phyloP scores from a whole-genome alignment of 1,140 invertebrate genomes.

The Nephotettix cincticeps region DNA sequence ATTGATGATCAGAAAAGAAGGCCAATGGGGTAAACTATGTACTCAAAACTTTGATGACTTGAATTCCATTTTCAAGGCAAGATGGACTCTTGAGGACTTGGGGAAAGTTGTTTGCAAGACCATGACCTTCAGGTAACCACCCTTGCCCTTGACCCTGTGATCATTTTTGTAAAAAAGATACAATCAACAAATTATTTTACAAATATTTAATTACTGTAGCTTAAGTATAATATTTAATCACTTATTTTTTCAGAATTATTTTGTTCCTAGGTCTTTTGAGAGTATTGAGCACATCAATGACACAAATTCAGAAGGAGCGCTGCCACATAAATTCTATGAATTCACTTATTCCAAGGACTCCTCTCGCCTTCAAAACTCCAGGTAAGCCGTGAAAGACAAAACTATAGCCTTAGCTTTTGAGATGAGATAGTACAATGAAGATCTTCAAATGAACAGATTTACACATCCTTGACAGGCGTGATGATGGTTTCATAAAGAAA shows the following conservation, averaged over 20 bases:
- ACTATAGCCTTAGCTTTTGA: no score
- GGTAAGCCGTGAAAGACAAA: no score
- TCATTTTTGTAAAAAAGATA: no score
- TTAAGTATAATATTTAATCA: no score
- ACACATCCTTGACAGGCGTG: neutral
- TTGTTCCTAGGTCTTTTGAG: neutral
- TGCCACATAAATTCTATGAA: neutral
- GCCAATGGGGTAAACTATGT: slow-evolving; percentile 77
- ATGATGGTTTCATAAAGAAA: no score
- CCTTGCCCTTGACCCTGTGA: no score
- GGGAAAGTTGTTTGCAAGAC: slow-evolving; percentile 74
- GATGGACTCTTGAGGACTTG: slow-evolving; percentile 63
- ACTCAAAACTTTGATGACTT: slow-evolving; percentile 63
- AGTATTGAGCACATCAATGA: slow-evolving; percentile 4
- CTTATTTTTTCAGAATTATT: no score
- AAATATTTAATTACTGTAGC: no score
- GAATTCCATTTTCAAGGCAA: slow-evolving; percentile 52
- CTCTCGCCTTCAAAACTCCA: neutral
- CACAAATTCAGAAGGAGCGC: neutral
- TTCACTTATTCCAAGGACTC: neutral
- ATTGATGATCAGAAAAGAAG: slow-evolving; percentile 70
- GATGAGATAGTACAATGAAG: no score
- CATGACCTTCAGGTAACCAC: slow-evolving; percentile 61
- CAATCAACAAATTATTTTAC: no score
- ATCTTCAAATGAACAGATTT: neutral